Evolutionary conservation across 30 jellyfish, hydroid and myxozoan species (phyloP).

Genomic region (Calvadosia cruxmelitensis): DNA sequence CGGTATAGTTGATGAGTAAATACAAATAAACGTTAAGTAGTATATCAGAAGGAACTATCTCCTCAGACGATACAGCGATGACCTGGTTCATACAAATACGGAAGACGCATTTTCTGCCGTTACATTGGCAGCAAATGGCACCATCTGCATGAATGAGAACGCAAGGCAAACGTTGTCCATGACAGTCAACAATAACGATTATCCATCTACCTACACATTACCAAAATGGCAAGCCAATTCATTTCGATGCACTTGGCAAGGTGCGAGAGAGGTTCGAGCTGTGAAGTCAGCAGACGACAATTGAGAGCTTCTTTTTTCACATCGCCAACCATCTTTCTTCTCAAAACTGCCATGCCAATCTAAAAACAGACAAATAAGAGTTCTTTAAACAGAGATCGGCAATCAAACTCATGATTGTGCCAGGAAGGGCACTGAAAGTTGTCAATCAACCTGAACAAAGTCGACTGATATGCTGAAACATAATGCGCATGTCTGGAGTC

Average conservation of each 20-base stretch:
- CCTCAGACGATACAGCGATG: too few species aligned
- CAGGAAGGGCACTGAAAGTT: too few species aligned
- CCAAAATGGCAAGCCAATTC: slow-evolving; percentile 87
- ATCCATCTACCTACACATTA: slow-evolving; percentile 5
- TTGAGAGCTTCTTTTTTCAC: background rate
- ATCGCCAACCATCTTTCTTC: slow-evolving; percentile 1
- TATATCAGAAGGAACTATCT: too few species aligned
- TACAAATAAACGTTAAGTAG: too few species aligned
- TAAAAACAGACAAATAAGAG: background rate
- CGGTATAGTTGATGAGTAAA: too few species aligned
- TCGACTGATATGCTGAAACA: slow-evolving; percentile 19
- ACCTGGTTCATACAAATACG: too few species aligned
- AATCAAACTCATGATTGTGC: slow-evolving; percentile 5
- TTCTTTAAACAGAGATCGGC: too few species aligned
- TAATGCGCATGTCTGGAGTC: slow-evolving; percentile 23
- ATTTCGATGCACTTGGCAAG: slow-evolving; percentile 78
- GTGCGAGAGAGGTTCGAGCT: slow-evolving; percentile 41
- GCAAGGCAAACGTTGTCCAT: too few species aligned
- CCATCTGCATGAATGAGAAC: too few species aligned
- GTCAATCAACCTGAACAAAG: slow-evolving; percentile 39
- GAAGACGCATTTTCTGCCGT: too few species aligned
- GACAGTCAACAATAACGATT: too few species aligned
- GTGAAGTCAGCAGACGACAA: slow-evolving; percentile 34
- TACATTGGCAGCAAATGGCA: too few species aligned
- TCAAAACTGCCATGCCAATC: background rate